Conservation (phyloP, 2,797 vertebrate genomes). For the Carduelis carduelis region DNA sequence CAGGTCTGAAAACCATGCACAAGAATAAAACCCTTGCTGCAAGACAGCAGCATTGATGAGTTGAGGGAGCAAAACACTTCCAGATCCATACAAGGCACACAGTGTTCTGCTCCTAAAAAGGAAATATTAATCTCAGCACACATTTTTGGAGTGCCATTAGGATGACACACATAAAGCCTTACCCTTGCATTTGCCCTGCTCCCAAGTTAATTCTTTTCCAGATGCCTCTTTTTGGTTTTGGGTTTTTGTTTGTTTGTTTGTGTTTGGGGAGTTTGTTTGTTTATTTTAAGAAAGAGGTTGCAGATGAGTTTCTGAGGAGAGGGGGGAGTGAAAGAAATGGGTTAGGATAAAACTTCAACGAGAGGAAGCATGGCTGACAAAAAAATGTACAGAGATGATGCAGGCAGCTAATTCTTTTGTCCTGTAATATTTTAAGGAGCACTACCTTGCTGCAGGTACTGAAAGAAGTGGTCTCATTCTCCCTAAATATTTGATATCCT, state of each 20-base stretch:
- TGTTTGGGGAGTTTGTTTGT: background rate
- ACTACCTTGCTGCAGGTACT: background rate
- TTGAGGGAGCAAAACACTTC: background rate
- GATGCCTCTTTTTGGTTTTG: background rate
- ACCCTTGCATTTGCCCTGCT: background rate
- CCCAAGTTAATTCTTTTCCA: background rate
- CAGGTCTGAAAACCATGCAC: background rate
- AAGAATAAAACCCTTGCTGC: conserved; percentile 1
- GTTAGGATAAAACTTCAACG: background rate
- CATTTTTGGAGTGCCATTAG: conserved; percentile 43
- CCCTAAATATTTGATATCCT: background rate
- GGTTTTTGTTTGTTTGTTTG: background rate
- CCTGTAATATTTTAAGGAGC: background rate
- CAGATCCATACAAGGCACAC: conserved; percentile 12
- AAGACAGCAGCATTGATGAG: background rate
- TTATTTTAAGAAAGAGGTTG: background rate
- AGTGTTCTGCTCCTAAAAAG: conserved; percentile 37
- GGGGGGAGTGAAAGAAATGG: background rate
- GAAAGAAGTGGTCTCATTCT: background rate
- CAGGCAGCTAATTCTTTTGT: background rate
- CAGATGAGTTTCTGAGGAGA: background rate
- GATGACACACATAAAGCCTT: conserved; percentile 9
- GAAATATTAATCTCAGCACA: conserved; percentile 33
- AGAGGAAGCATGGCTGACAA: background rate
- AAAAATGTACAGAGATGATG: background rate